Percentiles rank a stretch among this genome's conserved stretches.
Conservation (phyloP, 2,888 invertebrate species). For the Brachypalpus laphriformis region DNA sequence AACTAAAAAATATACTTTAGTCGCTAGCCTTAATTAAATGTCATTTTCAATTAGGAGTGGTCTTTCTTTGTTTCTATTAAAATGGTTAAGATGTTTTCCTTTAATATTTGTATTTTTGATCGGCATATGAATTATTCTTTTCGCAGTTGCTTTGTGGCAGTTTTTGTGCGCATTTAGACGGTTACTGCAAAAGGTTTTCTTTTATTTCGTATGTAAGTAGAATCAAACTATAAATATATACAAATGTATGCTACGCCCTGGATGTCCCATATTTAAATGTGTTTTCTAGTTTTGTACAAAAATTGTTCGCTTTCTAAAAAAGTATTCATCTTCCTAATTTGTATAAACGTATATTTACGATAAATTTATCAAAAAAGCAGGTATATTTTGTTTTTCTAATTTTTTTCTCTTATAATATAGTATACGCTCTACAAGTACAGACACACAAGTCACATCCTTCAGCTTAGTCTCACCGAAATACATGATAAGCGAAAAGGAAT, state of each 20-base stretch:
- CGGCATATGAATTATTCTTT: constrained; percentile 5
- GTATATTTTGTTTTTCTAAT: neutral
- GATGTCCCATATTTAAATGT: constrained; percentile 54
- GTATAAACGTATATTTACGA: constrained; percentile 39
- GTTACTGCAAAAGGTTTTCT: neutral
- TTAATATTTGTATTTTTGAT: constrained; percentile 17
- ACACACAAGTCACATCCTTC: constrained; percentile 24
- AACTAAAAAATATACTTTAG: constrained; percentile 16
- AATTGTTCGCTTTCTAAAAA: constrained; percentile 25
- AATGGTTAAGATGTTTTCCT: constrained; percentile 10
- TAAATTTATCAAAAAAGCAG: constrained; percentile 23
- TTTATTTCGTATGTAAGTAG: neutral
- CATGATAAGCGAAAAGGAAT: constrained; percentile 50
- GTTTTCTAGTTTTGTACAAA: constrained; percentile 55
- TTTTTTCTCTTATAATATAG: constrained; percentile 14
- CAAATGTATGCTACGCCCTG: constrained; percentile 64
- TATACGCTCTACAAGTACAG: constrained; percentile 30
- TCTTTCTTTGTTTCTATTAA: constrained; percentile 5
- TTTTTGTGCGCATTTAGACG: constrained; percentile 48
- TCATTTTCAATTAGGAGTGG: constrained; percentile 21
- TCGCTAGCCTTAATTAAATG: constrained; percentile 54
- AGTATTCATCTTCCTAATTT: constrained; percentile 39
- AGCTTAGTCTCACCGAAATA: constrained; percentile 41
- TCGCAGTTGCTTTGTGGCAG: constrained; percentile 50
- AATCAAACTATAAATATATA: constrained; percentile 38